A percentile compares a stretch with the other conserved stretches of the same genome.
Conservation (phyloP, 53 echinoderm and acorn worm genomes). For the Temnopleurus reevesii region DNA sequence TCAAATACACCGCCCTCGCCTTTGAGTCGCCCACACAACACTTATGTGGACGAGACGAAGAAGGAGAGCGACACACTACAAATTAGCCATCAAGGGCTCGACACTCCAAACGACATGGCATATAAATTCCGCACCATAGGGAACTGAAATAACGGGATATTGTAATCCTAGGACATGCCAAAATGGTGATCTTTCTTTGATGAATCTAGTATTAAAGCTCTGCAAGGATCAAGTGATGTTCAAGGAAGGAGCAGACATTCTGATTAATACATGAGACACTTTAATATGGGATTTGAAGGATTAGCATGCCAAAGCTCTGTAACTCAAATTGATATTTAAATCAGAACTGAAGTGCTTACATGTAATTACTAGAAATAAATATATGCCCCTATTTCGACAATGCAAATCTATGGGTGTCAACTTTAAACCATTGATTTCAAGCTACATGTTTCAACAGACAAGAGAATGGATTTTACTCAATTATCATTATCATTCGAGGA, state of each 20-base stretch:
- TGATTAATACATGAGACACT: too few species aligned
- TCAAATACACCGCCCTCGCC: not conserved
- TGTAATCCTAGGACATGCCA: not conserved
- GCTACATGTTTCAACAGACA: too few species aligned
- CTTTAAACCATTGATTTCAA: too few species aligned
- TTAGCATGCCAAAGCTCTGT: too few species aligned
- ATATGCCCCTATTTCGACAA: too few species aligned
- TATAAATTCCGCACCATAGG: not conserved
- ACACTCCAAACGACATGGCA: slow-evolving; percentile 18
- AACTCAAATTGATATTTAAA: too few species aligned
- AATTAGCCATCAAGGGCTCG: slow-evolving; percentile 16
- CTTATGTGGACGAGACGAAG: not conserved
- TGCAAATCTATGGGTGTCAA: too few species aligned
- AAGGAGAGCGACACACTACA: not conserved
- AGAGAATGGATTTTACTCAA: too few species aligned
- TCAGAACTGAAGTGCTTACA: too few species aligned
- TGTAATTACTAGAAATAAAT: too few species aligned
- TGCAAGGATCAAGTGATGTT: not conserved
- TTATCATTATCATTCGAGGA: too few species aligned
- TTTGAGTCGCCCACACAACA: slow-evolving; percentile 1
- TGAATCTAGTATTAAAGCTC: not conserved
- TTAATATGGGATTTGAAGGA: too few species aligned
- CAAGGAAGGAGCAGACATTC: not conserved
- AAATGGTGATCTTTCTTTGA: not conserved
- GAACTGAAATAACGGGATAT: not conserved